Conservation (phyloP, 2,113 vertebrate species). For the Pterocles burchelli region DNA sequence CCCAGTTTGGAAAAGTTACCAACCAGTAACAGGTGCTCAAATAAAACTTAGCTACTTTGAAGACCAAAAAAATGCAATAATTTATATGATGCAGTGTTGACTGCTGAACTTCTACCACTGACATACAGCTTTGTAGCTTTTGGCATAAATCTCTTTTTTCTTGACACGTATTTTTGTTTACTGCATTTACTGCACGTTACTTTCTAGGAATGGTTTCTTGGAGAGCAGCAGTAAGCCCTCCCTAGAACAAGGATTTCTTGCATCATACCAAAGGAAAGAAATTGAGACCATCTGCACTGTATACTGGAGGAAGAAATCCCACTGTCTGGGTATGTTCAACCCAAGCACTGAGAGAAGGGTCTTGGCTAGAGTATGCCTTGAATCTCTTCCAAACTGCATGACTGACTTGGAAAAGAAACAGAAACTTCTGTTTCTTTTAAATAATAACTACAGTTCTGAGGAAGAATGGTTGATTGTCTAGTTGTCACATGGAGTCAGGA, state of each 20-base stretch:
- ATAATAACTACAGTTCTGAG: not conserved
- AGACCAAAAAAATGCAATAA: not conserved
- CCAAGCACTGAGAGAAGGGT: not conserved
- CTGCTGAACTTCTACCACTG: not conserved
- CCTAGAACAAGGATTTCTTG: not conserved
- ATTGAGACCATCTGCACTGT: not conserved
- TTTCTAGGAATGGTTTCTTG: not conserved
- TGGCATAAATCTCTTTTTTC: not conserved
- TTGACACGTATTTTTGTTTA: not conserved
- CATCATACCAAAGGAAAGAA: not conserved
- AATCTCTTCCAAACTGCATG: not conserved
- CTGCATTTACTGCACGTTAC: not conserved
- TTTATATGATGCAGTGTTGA: not conserved
- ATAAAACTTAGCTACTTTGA: not conserved
- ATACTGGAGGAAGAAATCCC: not conserved
- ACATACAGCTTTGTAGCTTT: not conserved
- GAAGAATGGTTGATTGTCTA: not conserved
- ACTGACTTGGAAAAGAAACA: not conserved
- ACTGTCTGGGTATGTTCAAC: rapidly evolving
- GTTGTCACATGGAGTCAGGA: not conserved
- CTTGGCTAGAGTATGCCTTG: not conserved
- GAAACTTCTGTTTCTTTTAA: not conserved
- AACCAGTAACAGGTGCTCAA: not conserved
- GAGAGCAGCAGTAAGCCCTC: not conserved
- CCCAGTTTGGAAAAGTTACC: not conserved